A percentile compares a stretch with the other conserved stretches of the same genome.
These are phyloP conservation scores for Cirrhinus molitorella DNA, from an alignment of 2,797 vertebrate genomes.

Conservation along the genomic window DNA sequence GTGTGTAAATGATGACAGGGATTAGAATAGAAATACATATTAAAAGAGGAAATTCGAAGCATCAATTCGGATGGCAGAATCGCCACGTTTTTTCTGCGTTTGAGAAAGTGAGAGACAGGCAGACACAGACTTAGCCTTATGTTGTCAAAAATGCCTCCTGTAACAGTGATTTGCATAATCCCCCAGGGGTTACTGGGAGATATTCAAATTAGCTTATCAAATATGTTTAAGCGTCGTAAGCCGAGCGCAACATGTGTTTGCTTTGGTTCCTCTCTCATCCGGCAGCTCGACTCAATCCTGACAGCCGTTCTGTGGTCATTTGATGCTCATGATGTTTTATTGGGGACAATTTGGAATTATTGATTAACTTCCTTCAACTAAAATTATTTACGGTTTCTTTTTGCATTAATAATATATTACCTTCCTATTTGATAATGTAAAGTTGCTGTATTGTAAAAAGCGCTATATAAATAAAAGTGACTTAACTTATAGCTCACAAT, in stretches of 20 bases:
- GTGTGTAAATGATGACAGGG: constrained; percentile 63
- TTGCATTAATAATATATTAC: too few species aligned
- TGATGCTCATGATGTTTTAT: neutral
- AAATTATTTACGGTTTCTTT: too few species aligned
- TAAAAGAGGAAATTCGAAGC: constrained; percentile 62
- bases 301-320: constrained; percentile 12
- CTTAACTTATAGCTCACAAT: too few species aligned
- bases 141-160: constrained; percentile 52
- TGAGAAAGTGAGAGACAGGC: constrained; percentile 29
- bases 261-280: constrained; percentile 16
- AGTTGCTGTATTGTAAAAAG: too few species aligned
- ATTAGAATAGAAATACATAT: constrained; percentile 72
- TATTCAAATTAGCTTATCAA: constrained; percentile 56
- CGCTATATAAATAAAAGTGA: too few species aligned
- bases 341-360: too few species aligned
- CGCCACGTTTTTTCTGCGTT: constrained; percentile 11
- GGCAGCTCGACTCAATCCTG: constrained; percentile 10
- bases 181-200: constrained; percentile 39
- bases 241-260: constrained; percentile 35
- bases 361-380: too few species aligned
- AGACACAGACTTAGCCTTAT: constrained; percentile 44
- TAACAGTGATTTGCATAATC: constrained; percentile 54
- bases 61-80: constrained; percentile 65
- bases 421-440: too few species aligned
- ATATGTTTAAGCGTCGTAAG: constrained; percentile 33